These are phyloP conservation scores for Crax fasciolata DNA, from an alignment of 2,797 vertebrate species.

Conservation along the genomic window DNA sequence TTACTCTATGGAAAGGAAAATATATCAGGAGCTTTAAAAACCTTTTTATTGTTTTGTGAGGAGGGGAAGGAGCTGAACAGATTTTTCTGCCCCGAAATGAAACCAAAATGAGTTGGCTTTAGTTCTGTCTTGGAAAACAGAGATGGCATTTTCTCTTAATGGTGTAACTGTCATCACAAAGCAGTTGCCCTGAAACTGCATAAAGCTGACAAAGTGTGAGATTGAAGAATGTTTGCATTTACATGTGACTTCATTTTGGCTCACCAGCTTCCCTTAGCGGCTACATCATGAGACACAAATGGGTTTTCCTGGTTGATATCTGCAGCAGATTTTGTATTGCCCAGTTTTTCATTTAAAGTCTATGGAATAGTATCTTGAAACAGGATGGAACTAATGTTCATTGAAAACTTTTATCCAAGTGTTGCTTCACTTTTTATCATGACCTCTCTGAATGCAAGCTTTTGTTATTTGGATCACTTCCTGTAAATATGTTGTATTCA, in stretches of 20 bases:
- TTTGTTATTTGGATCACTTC: slow-evolving; percentile 73
- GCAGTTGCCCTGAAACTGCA: slow-evolving; percentile 46
- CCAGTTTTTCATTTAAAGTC: slow-evolving; percentile 60
- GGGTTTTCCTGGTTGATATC: slow-evolving; percentile 61
- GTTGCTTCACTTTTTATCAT: slow-evolving; percentile 70
- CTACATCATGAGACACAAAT: slow-evolving; percentile 48
- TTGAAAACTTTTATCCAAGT: slow-evolving; percentile 28
- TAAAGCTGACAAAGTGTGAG: slow-evolving; percentile 12
- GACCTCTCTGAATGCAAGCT: slow-evolving; percentile 66
- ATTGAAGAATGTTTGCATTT: slow-evolving; percentile 68
- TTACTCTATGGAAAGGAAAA: slow-evolving; percentile 67
- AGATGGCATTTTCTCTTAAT: slow-evolving; percentile 51
- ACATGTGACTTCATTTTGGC: slow-evolving; percentile 54
- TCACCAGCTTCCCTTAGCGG: slow-evolving; percentile 65
- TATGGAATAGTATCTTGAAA: slow-evolving; percentile 36
- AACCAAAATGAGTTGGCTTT: slow-evolving; percentile 38
- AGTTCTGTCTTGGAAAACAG: slow-evolving; percentile 53
- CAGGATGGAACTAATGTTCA: slow-evolving; percentile 45
- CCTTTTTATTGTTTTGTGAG: slow-evolving; percentile 63
- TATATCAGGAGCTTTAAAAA: slow-evolving; percentile 74
- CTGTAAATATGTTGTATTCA: slow-evolving; percentile 85
- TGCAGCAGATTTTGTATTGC: slow-evolving; percentile 74
- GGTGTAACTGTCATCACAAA: slow-evolving; percentile 3
- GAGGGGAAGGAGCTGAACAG: not conserved
- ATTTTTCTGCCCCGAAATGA: not conserved